Evolutionary conservation across 1,140 invertebrate genomes (phyloP), one percentile per base, ranked within the genome.

Genomic region (Achatina immaculata): DNA sequence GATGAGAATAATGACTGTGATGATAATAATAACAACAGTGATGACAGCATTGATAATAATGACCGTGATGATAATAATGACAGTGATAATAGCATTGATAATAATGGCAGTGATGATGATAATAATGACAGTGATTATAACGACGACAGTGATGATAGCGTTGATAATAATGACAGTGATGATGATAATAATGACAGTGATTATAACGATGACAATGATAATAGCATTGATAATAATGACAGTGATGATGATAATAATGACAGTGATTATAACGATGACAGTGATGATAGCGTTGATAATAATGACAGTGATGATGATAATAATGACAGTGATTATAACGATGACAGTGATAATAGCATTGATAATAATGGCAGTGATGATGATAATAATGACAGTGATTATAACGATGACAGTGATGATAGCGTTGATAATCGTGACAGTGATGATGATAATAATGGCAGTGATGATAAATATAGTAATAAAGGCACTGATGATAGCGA

Each of bases 141-240:
- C 45, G 45, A 66, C 34, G 24, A 66, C n/a, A 11, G n/a, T 28
- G 34, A 66, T 66, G 34, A 66, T 28, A 28, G n/a, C n/a, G 34
- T 11, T 28, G 34, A 66, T 66, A 28, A 66, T 66, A 28, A 66
- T 66, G 34, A 66, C n/a, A 28, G n/a, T 66, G 34, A 66, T 66
- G 34, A 66, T 66, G 34, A 66, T 66, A 28, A 66, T 66, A 28
- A 66, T 66, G 34, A 28, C 11, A 28, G 11, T 48, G 45, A 48
- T 48, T 7, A 48, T 19, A 19, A 48, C 45, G 45, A 48, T 19
- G 45, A 48, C 45, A 28, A 66, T 28, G 34, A 66, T 66, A 28
- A 66, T 28, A 28, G n/a, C n/a, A 28, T 11, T 28, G 34, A 66
- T 66, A 28, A 66, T 48, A 19, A 48, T 48, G 45, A 48, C 19